Percentiles rank a stretch among this genome's conserved stretches.
Evolutionary conservation across 2,113 vertebrate genomes (phyloP).

Genomic region (Anguilla japonica): DNA sequence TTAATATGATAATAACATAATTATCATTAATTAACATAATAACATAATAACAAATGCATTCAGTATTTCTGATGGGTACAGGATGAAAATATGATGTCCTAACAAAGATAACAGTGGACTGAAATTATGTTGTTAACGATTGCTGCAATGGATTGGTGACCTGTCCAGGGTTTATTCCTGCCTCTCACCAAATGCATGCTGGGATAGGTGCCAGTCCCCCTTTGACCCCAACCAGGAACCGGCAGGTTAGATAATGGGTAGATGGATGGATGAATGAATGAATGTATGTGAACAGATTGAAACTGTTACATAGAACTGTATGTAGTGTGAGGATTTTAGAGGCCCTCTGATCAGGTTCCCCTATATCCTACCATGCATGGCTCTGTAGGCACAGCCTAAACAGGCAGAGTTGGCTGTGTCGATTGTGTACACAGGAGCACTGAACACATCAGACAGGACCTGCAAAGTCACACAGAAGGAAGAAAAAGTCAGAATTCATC

Average conservation of each 20-base stretch:
- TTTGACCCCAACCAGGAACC: no score
- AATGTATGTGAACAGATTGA: not conserved
- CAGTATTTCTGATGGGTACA: not conserved
- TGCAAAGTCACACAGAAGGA: constrained; percentile 48
- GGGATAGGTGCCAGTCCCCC: no score
- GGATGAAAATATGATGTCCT: not conserved
- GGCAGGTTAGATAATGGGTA: no score
- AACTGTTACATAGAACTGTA: not conserved
- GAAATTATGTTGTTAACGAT: not conserved
- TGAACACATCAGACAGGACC: constrained; percentile 92
- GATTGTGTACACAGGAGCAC: constrained; percentile 81
- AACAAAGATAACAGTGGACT: not conserved
- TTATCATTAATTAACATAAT: no score
- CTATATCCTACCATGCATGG: constrained; percentile 81
- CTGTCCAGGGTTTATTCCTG: no score
- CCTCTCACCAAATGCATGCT: no score
- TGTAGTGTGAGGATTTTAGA: not conserved
- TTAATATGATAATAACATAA: not conserved
- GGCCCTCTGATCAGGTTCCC: not conserved
- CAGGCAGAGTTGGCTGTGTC: constrained; percentile 87
- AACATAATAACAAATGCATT: not conserved
- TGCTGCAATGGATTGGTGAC: no score
- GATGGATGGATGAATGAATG: no score
- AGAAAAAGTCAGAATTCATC: not conserved
- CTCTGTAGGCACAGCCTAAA: constrained; percentile 89